Percentiles rank a stretch among this genome's conserved stretches.
Conservation (phyloP, 2,888 invertebrate genomes). For the Peribatodes rhomboidaria region DNA sequence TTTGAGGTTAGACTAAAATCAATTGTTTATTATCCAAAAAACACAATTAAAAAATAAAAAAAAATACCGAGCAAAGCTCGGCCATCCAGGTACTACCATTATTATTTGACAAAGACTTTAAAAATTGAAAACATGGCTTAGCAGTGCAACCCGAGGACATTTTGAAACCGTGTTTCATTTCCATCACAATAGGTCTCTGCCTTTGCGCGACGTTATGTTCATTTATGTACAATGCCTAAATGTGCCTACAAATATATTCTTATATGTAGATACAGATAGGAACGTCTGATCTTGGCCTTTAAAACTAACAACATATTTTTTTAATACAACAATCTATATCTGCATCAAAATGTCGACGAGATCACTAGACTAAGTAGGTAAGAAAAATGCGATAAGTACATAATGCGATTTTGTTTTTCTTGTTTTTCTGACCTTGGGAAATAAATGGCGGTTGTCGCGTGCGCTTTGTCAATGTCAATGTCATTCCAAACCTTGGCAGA, state of each 20-base stretch:
- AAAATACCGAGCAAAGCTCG: too few species aligned
- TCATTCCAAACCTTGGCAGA: too few species aligned
- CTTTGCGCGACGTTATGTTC: too few species aligned
- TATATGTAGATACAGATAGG: too few species aligned
- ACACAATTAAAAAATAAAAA: too few species aligned
- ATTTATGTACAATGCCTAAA: too few species aligned
- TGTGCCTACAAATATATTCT: too few species aligned
- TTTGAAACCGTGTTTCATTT: background rate
- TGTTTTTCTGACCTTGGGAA: conserved; percentile 30
- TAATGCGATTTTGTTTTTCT: conserved; percentile 13
- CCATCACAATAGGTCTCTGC: conserved; percentile 4
- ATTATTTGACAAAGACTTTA: background rate
- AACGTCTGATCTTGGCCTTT: conserved; percentile 6
- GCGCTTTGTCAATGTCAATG: conserved; percentile 45
- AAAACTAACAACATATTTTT: background rate
- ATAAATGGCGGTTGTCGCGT: conserved; percentile 35
- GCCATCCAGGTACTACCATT: too few species aligned
- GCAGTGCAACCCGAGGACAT: background rate
- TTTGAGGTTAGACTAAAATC: too few species aligned
- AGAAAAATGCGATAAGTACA: background rate
- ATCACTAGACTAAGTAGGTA: conserved; percentile 5
- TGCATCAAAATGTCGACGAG: conserved; percentile 4
- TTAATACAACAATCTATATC: background rate
- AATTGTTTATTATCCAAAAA: too few species aligned
- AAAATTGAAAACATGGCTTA: background rate